Conservation (phyloP, 2,888 invertebrate genomes). For the Metalampra italica region DNA sequence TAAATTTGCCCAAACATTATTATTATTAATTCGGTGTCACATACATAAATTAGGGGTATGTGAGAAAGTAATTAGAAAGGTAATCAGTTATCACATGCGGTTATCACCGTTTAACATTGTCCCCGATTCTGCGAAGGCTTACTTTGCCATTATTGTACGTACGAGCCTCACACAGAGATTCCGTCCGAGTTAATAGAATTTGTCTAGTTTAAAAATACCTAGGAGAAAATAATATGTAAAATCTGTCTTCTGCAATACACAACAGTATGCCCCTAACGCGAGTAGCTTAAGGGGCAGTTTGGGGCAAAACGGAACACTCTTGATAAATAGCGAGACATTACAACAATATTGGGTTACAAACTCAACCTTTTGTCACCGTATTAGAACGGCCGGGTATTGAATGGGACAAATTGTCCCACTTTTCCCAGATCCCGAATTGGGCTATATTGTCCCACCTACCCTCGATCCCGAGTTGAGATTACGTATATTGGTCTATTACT, state of each 20-base stretch:
- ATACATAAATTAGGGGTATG: too few relatives aligned
- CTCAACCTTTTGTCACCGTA: conserved; percentile 47
- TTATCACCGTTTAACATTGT: too few relatives aligned
- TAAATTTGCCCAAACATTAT: too few relatives aligned
- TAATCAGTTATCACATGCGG: too few relatives aligned
- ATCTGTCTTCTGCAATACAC: conserved; percentile 12
- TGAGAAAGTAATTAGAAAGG: too few relatives aligned
- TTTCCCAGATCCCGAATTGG: conserved; percentile 20
- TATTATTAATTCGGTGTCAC: too few relatives aligned
- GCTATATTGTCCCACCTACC: conserved; percentile 19
- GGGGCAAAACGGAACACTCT: conserved; percentile 38
- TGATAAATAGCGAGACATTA: conserved; percentile 50
- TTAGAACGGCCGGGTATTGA: conserved; percentile 40
- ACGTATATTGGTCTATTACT: conserved; percentile 46
- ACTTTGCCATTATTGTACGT: too few relatives aligned
- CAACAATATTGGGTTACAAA: conserved; percentile 56
- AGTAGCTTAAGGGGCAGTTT: conserved; percentile 25
- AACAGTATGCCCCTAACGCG: conserved; percentile 24
- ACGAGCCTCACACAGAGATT: too few relatives aligned
- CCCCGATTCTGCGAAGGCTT: too few relatives aligned
- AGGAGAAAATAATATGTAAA: background rate
- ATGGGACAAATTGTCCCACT: conserved; percentile 44
- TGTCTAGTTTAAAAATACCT: too few relatives aligned
- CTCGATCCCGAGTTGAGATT: conserved; percentile 29
- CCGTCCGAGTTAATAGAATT: too few relatives aligned